A percentile compares a stretch with the other conserved stretches of the same genome.
Evolutionary conservation across 2,888 invertebrate species (phyloP).

Genomic region (Hirtodrosophila alboralis): DNA sequence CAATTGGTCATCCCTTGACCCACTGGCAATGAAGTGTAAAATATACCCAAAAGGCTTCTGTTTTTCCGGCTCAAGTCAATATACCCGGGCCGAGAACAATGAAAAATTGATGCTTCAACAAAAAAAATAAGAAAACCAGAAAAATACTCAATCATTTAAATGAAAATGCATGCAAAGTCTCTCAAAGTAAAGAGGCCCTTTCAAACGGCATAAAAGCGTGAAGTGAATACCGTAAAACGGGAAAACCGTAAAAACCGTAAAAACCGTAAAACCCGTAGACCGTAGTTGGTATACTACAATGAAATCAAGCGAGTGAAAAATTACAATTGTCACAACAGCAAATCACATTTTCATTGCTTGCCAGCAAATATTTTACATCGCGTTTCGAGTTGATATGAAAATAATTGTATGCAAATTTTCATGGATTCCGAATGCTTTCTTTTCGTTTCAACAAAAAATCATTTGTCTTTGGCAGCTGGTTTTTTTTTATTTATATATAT

Average conservation of each 20-base stretch:
- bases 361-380: conserved; percentile 57
- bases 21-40: conserved; percentile 66
- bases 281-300: conserved; percentile 21
- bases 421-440: conserved; percentile 12
- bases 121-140: conserved; percentile 14
- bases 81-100: conserved; percentile 39
- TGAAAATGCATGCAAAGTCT: conserved; percentile 53
- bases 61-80: conserved; percentile 36
- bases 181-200: conserved; percentile 21
- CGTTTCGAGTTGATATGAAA: conserved; percentile 71
- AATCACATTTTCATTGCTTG: conserved; percentile 73
- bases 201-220: conserved; percentile 14
- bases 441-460: conserved; percentile 17
- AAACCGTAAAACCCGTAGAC: too few species aligned
- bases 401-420: conserved; percentile 77
- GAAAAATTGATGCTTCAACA: conserved; percentile 63
- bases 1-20: conserved; percentile 62
- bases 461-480: conserved; percentile 58
- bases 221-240: conserved; percentile 22
- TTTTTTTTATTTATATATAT: conserved; percentile 10
- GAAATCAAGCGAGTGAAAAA: conserved; percentile 78
- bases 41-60: conserved; percentile 55
- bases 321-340: conserved; percentile 78
- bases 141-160: conserved; percentile 59
- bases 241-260: too few species aligned